Percentiles rank a stretch among this genome's conserved stretches.
phyloP scores from a whole-genome alignment of 2,797 vertebrate species.

The Lagodon rhomboides region DNA sequence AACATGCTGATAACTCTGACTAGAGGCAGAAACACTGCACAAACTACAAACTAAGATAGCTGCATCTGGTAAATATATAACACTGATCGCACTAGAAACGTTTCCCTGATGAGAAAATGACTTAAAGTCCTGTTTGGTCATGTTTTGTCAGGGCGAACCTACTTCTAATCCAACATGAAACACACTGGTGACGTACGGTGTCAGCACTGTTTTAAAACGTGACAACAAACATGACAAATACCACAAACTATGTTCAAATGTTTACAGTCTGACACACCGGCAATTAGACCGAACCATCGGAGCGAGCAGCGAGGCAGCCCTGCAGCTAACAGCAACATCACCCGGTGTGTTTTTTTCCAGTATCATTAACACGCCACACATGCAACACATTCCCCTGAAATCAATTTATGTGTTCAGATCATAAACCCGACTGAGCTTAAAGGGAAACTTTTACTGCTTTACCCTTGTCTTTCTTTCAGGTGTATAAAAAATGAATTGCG shows the following conservation, averaged over 20 bases:
- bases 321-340: neutral
- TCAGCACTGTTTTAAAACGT: neutral
- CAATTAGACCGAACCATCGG: slow-evolving; percentile 1
- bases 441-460: neutral
- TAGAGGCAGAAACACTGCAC: neutral
- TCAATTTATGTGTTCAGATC: neutral
- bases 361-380: neutral
- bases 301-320: neutral
- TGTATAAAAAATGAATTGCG: neutral
- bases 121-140: neutral
- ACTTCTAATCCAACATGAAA: neutral
- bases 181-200: neutral
- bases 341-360: neutral
- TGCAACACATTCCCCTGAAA: neutral
- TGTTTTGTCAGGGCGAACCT: too few relatives aligned
- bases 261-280: neutral
- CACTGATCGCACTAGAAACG: neutral
- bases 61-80: neutral
- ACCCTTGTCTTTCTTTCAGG: neutral
- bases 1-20: neutral
- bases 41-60: neutral
- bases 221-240: neutral
- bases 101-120: neutral
- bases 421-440: neutral
- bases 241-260: neutral